phyloP scores from a whole-genome alignment of 2,113 vertebrate genomes.

The Zosterops lateralis region DNA sequence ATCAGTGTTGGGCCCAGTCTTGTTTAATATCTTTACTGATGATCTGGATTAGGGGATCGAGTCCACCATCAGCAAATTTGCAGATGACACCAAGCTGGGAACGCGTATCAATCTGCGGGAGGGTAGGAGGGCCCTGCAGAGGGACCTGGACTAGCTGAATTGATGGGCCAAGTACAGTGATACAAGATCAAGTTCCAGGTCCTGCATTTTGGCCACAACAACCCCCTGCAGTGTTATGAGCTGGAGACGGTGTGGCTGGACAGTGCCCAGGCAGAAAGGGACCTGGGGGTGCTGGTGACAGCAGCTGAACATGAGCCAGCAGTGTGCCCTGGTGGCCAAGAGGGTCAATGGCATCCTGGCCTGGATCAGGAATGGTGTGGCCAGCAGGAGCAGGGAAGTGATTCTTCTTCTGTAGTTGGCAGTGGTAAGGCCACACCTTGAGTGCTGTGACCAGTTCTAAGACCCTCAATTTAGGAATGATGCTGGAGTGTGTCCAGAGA shows the following conservation, averaged over 20 bases:
- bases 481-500: not conserved
- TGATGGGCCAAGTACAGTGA: not conserved
- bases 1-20: not conserved
- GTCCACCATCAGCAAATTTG: not conserved
- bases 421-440: not conserved
- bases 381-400: not conserved
- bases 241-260: not conserved
- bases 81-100: not conserved
- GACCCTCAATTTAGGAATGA: not conserved
- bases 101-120: rapidly evolving
- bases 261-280: not conserved
- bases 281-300: not conserved
- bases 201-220: not conserved
- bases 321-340: too few species aligned
- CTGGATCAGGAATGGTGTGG: not conserved
- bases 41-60: too few species aligned
- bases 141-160: not conserved
- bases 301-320: not conserved
- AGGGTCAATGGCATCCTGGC: not conserved
- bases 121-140: not conserved
- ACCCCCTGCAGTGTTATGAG: not conserved
- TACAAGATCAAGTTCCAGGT: not conserved
- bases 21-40: not conserved
- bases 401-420: not conserved
- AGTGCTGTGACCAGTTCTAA: not conserved